Conservation (phyloP, 2,888 invertebrate species). For the Pantelozetes paolii region DNA sequence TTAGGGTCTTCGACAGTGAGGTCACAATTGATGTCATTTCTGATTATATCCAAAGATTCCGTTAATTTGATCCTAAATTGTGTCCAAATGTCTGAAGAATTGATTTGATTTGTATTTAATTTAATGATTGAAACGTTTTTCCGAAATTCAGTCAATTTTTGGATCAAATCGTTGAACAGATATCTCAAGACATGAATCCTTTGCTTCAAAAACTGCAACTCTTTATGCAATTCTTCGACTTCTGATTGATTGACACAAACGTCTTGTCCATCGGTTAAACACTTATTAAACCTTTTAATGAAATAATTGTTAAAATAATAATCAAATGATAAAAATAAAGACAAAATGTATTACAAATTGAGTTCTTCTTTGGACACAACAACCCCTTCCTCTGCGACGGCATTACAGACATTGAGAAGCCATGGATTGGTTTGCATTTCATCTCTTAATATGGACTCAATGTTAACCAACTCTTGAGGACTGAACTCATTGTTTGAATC, state of each 20-base stretch:
- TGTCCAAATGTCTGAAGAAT: not conserved
- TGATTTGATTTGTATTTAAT: not conserved
- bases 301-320: not conserved
- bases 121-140: constrained; percentile 3
- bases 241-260: not conserved
- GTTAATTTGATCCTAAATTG: not conserved
- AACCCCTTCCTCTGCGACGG: not conserved
- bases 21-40: not conserved
- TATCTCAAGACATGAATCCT: not conserved
- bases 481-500: not conserved
- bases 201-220: constrained; percentile 10
- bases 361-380: constrained; percentile 12
- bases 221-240: constrained; percentile 15
- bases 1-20: not conserved
- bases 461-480: not conserved
- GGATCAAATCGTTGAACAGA: not conserved
- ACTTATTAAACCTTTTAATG: not conserved
- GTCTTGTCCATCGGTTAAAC: not conserved
- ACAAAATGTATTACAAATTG: not conserved
- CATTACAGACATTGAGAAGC: constrained; percentile 20
- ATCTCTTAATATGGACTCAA: constrained; percentile 3
- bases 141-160: not conserved
- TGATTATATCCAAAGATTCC: not conserved
- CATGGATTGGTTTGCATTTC: constrained; percentile 8
- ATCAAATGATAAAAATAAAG: not conserved